Evolutionary conservation across 2,797 vertebrate species (phyloP).

Genomic region (Micromesistius poutassou): DNA sequence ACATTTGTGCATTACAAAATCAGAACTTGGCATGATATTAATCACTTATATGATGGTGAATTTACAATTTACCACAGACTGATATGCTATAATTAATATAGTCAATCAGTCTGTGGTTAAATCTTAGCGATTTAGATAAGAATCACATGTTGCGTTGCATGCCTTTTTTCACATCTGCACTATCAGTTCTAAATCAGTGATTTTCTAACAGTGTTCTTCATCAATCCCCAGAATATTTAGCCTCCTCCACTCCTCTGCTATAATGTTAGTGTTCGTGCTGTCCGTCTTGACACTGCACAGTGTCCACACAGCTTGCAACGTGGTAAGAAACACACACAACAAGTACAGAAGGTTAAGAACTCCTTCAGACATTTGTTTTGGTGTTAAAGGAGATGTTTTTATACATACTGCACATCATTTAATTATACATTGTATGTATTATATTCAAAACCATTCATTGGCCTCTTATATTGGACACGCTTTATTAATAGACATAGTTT

Average conservation of each 20-base stretch:
- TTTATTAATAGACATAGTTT: not conserved
- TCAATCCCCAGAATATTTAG: not conserved
- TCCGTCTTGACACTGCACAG: constrained; percentile 48
- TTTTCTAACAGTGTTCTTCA: not conserved
- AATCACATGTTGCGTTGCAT: not conserved
- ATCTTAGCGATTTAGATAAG: not conserved
- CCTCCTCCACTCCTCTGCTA: constrained; percentile 13
- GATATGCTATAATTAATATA: not conserved
- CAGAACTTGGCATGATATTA: not conserved
- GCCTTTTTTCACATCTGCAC: not conserved
- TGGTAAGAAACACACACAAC: constrained; percentile 45
- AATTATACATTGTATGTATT: not conserved
- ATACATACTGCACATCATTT: not conserved
- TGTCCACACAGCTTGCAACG: constrained; percentile 37
- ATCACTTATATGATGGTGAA: not conserved
- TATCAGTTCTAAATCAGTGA: not conserved
- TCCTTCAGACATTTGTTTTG: not conserved
- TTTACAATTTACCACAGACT: not conserved
- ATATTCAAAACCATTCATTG: not conserved
- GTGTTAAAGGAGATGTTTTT: not conserved
- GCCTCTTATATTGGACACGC: not conserved
- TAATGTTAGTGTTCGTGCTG: constrained; percentile 55
- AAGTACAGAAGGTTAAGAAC: not conserved
- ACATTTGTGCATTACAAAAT: not conserved
- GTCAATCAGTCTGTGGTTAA: too few relatives aligned